Evolutionary conservation across 2,797 vertebrate species (phyloP), one percentile per base, ranked within the genome.

Genomic region (Epinephelus awoara): DNA sequence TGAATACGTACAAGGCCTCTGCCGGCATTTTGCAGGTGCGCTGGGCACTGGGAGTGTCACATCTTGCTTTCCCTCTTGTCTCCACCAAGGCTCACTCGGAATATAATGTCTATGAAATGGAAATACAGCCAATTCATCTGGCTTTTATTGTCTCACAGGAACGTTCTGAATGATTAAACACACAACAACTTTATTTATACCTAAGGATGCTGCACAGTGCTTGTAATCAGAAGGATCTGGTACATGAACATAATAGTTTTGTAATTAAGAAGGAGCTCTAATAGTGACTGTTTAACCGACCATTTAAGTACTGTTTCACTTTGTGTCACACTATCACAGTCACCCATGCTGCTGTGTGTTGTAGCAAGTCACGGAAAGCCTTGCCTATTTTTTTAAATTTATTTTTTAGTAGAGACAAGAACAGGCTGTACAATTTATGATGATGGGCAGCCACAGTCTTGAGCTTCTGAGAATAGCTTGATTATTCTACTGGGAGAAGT

Each of bases 1-100:
- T 88, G 88, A 95, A 91, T 94, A 92, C 90, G 87, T 80, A 95
- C 91, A 91, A 92, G 88, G 38, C 85, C 82, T 85, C 82, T 54
- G 58, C 75, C 40, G 34, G 42, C 34, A 14, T 85, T 82, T 75
- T 80, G 73, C 72, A 72, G 86, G 83, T 91, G 90, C 72, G 79
- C 77, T 75, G 75, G 81, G 75, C 80, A 83, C 54, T 73, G 78
- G 58, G 67, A 67, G 63, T 90, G 86, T 94, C 88, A 87, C 87
- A 85, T 77, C 82, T 82, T 76, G 50, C 90, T 91, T 89, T 83
- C 67, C 78, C 23, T 47, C 82, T 80, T 72, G 72, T 84, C 81
- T 87, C 76, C 15, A 42, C 77, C 75, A 67, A 90, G 87, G 81
- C 91, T 91, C 85, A 88, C 82, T 84, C 80, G 88, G 73, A 61